Conservation (phyloP, 1,140 invertebrate species). For the Cardiocondyla obscurior region DNA sequence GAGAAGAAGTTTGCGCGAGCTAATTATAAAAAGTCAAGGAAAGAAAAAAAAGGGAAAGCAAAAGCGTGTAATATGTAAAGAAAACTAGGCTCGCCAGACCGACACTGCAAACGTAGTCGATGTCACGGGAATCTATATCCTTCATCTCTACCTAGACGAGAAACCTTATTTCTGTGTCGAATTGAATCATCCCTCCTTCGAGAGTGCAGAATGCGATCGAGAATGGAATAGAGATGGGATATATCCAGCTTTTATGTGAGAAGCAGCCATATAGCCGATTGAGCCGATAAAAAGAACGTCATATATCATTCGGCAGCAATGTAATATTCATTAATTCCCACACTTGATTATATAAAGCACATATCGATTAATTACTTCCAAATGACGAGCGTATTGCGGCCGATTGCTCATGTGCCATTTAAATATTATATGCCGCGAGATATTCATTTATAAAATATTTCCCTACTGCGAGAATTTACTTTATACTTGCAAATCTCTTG, state of each 20-base stretch:
- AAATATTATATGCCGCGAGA: not conserved
- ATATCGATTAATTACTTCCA: conserved; percentile 13
- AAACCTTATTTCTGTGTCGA: conserved; percentile 60
- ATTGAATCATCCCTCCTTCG: conserved; percentile 52
- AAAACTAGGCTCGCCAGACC: not conserved
- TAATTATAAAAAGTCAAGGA: not conserved
- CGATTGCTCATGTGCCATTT: not conserved
- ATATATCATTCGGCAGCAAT: conserved; percentile 22
- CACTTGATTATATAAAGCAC: not conserved
- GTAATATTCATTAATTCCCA: not conserved
- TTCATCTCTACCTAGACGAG: conserved; percentile 44
- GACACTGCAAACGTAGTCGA: conserved; percentile 51
- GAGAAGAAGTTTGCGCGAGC: not conserved
- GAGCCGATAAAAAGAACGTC: conserved; percentile 19
- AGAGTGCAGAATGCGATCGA: conserved; percentile 31
- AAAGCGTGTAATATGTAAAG: too few species aligned
- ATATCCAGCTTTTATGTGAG: conserved; percentile 49
- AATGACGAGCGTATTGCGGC: not conserved
- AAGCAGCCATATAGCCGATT: conserved; percentile 10
- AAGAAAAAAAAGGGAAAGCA: conserved; percentile 8
- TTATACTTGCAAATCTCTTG: not conserved
- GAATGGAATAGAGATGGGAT: conserved; percentile 5
- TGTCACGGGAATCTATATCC: conserved; percentile 50
- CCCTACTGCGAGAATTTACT: not conserved
- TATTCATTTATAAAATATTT: not conserved